Evolutionary conservation across 2,888 invertebrate genomes (phyloP).

Genomic region (Caenorhabditis japonica): DNA sequence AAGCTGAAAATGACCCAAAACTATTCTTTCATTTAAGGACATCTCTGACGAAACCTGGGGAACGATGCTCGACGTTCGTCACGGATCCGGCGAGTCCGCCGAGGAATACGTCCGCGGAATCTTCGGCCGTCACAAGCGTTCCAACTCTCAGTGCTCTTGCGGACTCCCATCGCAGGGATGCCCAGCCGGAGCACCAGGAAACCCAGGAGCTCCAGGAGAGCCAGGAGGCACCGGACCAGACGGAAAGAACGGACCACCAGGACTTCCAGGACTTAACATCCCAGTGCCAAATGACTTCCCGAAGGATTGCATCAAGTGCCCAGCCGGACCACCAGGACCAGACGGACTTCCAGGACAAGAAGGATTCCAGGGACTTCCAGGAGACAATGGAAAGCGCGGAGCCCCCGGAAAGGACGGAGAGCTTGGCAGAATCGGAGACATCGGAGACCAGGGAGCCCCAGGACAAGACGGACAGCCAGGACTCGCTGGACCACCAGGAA

Average conservation of each 20-base stretch:
- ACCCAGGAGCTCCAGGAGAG: conserved; percentile 68
- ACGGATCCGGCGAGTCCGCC: conserved; percentile 57
- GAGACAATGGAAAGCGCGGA: conserved; percentile 62
- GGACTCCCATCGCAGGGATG: conserved; percentile 66
- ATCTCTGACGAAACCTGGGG: conserved; percentile 69
- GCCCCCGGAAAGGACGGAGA: conserved; percentile 63
- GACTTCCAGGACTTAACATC: conserved; percentile 65
- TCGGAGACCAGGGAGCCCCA: conserved; percentile 65
- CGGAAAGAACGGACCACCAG: conserved; percentile 68
- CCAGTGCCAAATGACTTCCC: conserved; percentile 61
- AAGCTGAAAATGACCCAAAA: not conserved
- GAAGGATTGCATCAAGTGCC: conserved; percentile 68
- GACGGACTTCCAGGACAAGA: conserved; percentile 60
- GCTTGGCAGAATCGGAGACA: conserved; percentile 58
- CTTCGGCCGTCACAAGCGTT: conserved; percentile 68
- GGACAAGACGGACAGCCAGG: conserved; percentile 65
- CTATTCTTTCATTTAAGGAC: conserved; percentile 26
- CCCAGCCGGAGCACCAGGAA: conserved; percentile 68
- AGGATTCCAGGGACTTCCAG: conserved; percentile 66
- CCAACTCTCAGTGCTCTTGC: conserved; percentile 63
- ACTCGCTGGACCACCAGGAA: conserved; percentile 64
- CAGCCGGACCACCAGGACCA: conserved; percentile 64
- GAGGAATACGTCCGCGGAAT: conserved; percentile 64
- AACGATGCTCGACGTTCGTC: conserved; percentile 61
- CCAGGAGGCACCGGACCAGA: conserved; percentile 67